Base-by-base conservation (phyloP, 1,140 invertebrate species). In the Orius insidiosus region DNA sequence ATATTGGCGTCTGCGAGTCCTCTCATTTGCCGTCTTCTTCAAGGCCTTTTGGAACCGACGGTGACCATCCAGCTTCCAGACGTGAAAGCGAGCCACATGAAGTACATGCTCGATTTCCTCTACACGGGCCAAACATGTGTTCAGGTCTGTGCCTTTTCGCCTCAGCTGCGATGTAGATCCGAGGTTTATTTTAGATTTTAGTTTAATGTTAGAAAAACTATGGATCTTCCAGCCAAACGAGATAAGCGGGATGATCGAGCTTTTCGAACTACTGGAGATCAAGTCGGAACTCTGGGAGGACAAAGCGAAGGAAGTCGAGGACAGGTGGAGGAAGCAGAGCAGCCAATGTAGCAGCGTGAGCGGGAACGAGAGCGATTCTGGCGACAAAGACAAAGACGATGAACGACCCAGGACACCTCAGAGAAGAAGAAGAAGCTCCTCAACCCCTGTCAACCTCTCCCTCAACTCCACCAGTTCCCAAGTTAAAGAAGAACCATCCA, bases 121-220 rank as follows among this genome's bases (percentile, higher is more conserved):
- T 86, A 86, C 58, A 82, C 82, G 50, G 83, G 83, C 45, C 80
- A 86, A 63, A 80, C 80, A 52, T 78, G 78, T 48, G 77, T 82
- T 53, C 76, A 79, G 64, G 79, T 81, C 64, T 60, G 61, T 34
- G 14, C 35, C 35, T 5, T 15, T 15, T 36, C 35, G n/a, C 35
- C 35, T 36, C 35, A n/a, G 14, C 35, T 36, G 35, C n/a, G 14
- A 36, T 15, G 35, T 36, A 24, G 24, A 24, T 24, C n/a, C 24
- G 24, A 24, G 24, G 24, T 24, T 24, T 24, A 24, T n/a, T n/a
- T n/a, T n/a, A 24, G 24, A 24, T 24, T 24, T 24, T 24, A 24
- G 24, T 24, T 24, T 24, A 24, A 24, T 24, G 38, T 15, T 40
- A 10, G 38, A 18, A 15, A 10, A 10, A 18, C 18, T 53, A 47